Conservation (phyloP, 2,113 vertebrate genomes). For the Semicossyphus pulcher region DNA sequence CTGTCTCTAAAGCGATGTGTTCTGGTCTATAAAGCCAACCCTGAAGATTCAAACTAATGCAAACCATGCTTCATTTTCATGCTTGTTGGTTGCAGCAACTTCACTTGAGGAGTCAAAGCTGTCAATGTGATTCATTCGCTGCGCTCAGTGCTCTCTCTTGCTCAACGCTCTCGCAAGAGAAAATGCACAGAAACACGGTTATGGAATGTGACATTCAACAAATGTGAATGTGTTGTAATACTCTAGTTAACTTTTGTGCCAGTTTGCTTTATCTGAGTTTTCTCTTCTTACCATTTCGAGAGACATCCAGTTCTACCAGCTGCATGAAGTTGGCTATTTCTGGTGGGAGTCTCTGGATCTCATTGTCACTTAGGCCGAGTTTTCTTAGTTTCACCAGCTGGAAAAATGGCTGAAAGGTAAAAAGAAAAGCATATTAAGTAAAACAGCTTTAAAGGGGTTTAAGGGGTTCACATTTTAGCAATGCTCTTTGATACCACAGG, state of each 20-base stretch:
- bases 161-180: slow-evolving; percentile 2
- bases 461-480: neutral
- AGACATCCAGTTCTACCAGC: slow-evolving; percentile 96
- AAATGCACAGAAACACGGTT: neutral
- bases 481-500: neutral
- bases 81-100: slow-evolving; percentile 26
- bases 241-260: neutral
- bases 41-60: neutral
- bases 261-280: neutral
- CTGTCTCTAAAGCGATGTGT: slow-evolving; percentile 18
- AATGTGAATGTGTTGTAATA: neutral
- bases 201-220: neutral
- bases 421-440: slow-evolving; percentile 27
- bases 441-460: neutral
- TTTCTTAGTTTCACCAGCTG: slow-evolving; percentile 96
- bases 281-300: slow-evolving; percentile 90
- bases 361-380: slow-evolving; percentile 97
- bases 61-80: slow-evolving; percentile 27
- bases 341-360: slow-evolving; percentile 95
- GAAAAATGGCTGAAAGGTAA: slow-evolving; percentile 93
- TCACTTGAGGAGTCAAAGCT: slow-evolving; percentile 38
- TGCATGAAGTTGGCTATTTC: slow-evolving; percentile 99
- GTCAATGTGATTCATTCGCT: slow-evolving; percentile 31
- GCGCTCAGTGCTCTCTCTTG: neutral
- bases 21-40: neutral